Evolutionary conservation across 2,113 vertebrate genomes (phyloP).

Genomic region (Corythoichthys intestinalis): DNA sequence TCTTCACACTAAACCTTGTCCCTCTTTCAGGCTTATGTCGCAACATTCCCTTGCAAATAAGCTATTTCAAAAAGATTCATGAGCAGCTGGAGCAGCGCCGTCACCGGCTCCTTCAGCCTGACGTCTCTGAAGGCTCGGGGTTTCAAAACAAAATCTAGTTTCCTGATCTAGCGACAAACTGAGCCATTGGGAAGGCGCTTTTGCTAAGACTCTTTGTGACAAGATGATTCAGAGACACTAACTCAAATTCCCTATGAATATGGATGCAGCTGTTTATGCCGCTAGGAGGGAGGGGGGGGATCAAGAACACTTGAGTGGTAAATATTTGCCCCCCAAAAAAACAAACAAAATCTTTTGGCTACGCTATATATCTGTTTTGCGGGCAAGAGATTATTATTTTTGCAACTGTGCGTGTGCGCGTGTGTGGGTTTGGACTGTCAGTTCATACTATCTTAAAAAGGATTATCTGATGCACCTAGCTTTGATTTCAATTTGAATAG

Average conservation of each 20-base stretch:
- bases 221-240: slow-evolving; percentile 66
- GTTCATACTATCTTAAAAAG: slow-evolving; percentile 76
- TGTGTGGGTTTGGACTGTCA: slow-evolving; percentile 69
- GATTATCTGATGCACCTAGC: slow-evolving; percentile 77
- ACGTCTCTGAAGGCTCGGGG: slow-evolving; percentile 65
- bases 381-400: slow-evolving; percentile 67
- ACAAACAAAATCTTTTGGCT: slow-evolving; percentile 38
- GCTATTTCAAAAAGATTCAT: slow-evolving; percentile 69
- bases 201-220: slow-evolving; percentile 74
- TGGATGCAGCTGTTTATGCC: slow-evolving; percentile 73
- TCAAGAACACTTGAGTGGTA: slow-evolving; percentile 66
- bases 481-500: slow-evolving; percentile 82
- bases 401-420: slow-evolving; percentile 38
- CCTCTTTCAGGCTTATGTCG: slow-evolving; percentile 71
- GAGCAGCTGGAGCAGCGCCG: slow-evolving; percentile 61
- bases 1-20: slow-evolving; percentile 73
- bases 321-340: slow-evolving; percentile 53
- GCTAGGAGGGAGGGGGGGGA: slow-evolving; percentile 54
- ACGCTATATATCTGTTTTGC: slow-evolving; percentile 59
- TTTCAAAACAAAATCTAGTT: slow-evolving; percentile 75
- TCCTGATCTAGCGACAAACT: slow-evolving; percentile 70
- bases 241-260: slow-evolving; percentile 74
- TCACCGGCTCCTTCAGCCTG: slow-evolving; percentile 56
- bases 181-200: slow-evolving; percentile 66
- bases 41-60: slow-evolving; percentile 70